Evolutionary conservation across 2,888 invertebrate genomes (phyloP), one percentile per base, ranked within the genome.

Genomic region (Melanchra persicariae): DNA sequence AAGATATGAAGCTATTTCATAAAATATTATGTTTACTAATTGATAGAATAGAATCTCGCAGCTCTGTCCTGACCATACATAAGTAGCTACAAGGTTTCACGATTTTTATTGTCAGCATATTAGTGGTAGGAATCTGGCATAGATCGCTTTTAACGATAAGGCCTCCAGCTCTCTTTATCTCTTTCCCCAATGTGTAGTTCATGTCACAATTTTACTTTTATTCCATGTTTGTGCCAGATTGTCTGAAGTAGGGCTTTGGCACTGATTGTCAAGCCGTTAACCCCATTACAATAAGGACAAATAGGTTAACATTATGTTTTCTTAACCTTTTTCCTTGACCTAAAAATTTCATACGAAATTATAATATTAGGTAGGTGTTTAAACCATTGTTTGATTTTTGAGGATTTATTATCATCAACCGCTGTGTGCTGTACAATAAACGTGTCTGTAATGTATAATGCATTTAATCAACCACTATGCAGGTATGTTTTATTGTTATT

Each of bases 181-280:
- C 7, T 19, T 45, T 12, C 6, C 30, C n/a, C n/a, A 51, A 51
- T 24, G 15, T 70, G 24, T 59, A 19, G 19, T 49, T 40, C 3
- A 12, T 15, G 12, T 45, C 26, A 37, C 43, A 43, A 37, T 60
- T 71, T 59, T 49, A 30, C 60, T 34, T 61, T 26, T 49, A 75
- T 40, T 57, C 22, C 19, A 57, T n/a, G n/a, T 47, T 43, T 47
- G 47, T 71, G 52, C 47, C 43, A 66, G 40, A 54, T 67, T 10
- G 15, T 19, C 12, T 67, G 49, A 62, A 68, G 12, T 54, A 58
- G 37, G n/a, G n/a, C 43, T 79, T 73, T 79, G 79, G 58, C 67
- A 62, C 61, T 58, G 37, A 74, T 30, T 68, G 61, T 59, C 67
- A 74, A 59, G 70, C 60, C 45, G 40, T 76, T 77, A 77, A 77